phyloP scores from a whole-genome alignment of 2,113 vertebrate genomes.

The Lanius ludovicianus region DNA sequence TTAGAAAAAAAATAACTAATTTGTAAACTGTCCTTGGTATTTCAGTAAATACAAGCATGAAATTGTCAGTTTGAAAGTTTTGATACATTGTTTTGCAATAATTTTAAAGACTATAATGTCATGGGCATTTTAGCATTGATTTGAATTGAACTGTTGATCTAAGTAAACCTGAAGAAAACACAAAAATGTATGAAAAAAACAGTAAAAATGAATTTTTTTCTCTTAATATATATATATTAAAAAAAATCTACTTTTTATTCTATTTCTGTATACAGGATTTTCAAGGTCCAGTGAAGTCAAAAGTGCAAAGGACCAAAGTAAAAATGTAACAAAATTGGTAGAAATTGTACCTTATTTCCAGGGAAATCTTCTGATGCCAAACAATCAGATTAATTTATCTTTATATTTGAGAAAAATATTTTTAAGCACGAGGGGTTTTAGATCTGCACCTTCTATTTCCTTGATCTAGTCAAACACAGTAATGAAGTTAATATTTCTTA shows the following conservation, averaged over 20 bases:
- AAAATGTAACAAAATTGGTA: background rate
- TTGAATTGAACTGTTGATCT: background rate
- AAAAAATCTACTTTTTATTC: too few relatives aligned
- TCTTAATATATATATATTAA: too few relatives aligned
- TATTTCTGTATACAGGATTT: background rate
- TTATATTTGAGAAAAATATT: background rate
- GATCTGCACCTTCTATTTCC: background rate
- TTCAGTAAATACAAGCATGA: background rate
- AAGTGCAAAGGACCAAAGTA: background rate
- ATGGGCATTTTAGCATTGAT: background rate
- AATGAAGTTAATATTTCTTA: background rate
- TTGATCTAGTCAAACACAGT: background rate
- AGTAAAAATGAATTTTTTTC: background rate
- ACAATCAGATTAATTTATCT: background rate
- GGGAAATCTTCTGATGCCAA: background rate
- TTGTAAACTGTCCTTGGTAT: conserved; percentile 21
- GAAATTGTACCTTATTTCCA: background rate
- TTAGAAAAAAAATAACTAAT: background rate
- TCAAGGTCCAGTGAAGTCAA: background rate
- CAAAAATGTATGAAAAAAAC: background rate
- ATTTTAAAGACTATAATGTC: background rate
- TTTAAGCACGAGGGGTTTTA: background rate
- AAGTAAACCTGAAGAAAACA: background rate
- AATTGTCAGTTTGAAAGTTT: background rate
- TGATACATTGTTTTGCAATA: background rate